A percentile compares a stretch with the other conserved stretches of the same genome.
Evolutionary conservation across 64 coral and sea anemone genomes (phyloP).

Genomic region (Montipora capricornis): DNA sequence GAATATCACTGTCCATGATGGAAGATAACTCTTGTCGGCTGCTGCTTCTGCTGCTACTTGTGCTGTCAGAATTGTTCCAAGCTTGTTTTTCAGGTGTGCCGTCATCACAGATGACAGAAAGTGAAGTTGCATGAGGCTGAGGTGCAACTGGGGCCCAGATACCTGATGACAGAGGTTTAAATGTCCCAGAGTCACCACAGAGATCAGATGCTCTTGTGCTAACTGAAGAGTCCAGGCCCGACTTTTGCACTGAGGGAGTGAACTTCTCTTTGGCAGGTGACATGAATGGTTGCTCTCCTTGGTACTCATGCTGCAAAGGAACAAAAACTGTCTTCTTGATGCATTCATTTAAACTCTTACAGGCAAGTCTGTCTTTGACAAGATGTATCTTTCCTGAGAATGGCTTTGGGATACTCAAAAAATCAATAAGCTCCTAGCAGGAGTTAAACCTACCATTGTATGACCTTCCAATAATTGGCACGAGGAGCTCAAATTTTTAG

Average conservation of each 20-base stretch:
- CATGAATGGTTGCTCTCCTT: conserved; percentile 42
- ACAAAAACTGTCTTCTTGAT: background rate
- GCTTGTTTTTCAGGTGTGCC: conserved; percentile 78
- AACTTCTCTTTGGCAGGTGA: conserved; percentile 36
- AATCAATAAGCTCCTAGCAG: too few relatives aligned
- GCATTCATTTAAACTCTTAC: too few relatives aligned
- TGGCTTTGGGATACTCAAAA: too few relatives aligned
- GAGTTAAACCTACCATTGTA: too few relatives aligned
- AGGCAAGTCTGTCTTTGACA: too few relatives aligned
- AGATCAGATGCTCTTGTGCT: conserved; percentile 46
- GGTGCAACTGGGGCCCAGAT: conserved; percentile 88
- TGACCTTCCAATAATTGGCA: too few relatives aligned
- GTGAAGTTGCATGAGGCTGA: conserved; percentile 35
- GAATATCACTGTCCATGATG: conserved; percentile 91
- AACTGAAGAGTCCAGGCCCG: conserved; percentile 12
- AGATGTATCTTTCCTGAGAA: too few relatives aligned
- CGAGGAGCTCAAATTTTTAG: too few relatives aligned
- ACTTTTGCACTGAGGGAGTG: conserved; percentile 26
- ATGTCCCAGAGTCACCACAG: conserved; percentile 64
- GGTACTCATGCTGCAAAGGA: conserved; percentile 31
- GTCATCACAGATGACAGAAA: conserved; percentile 84
- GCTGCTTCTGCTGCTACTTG: conserved; percentile 97
- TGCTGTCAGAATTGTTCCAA: conserved; percentile 98
- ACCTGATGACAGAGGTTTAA: conserved; percentile 84
- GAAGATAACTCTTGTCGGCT: conserved; percentile 92